phyloP scores from a whole-genome alignment of 2,888 invertebrate genomes.

The Drosophila longiperda region DNA sequence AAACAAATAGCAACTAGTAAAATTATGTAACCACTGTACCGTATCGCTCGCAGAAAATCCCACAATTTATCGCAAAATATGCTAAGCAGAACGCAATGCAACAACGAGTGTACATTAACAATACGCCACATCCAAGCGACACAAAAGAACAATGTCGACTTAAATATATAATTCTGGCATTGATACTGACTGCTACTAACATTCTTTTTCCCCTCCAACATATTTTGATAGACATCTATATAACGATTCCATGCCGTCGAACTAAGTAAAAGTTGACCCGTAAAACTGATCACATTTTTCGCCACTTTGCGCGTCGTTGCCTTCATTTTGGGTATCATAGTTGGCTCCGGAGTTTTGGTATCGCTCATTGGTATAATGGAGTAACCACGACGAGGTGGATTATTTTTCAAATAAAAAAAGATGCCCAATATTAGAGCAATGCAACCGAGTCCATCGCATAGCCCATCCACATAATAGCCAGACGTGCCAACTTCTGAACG shows the following conservation, averaged over 20 bases:
- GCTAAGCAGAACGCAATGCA: conserved; percentile 90
- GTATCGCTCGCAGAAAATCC: conserved; percentile 90
- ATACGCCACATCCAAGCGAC: conserved; percentile 91
- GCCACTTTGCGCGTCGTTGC: conserved; percentile 89
- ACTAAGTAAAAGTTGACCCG: conserved; percentile 90
- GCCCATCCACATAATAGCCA: conserved; percentile 93
- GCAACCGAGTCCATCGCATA: conserved; percentile 92
- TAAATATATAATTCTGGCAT: conserved; percentile 88
- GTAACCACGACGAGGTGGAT: conserved; percentile 90
- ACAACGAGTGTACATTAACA: conserved; percentile 91
- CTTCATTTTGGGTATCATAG: conserved; percentile 88
- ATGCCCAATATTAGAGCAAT: conserved; percentile 90
- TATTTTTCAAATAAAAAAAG: conserved; percentile 89
- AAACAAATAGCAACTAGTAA: conserved; percentile 88
- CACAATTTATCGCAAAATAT: conserved; percentile 93
- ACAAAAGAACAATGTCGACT: conserved; percentile 90
- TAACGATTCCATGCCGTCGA: conserved; percentile 94
- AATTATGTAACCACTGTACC: conserved; percentile 90
- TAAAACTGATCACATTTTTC: conserved; percentile 88
- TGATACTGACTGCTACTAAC: conserved; percentile 86
- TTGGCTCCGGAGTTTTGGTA: conserved; percentile 83
- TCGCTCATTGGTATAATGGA: conserved; percentile 87
- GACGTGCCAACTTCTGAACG: conserved; percentile 91
- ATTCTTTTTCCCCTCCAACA: conserved; percentile 90
- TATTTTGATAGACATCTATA: conserved; percentile 91